Evolutionary conservation across 2,888 invertebrate genomes (phyloP), one percentile per base, ranked within the genome.

Genomic region (Pasiphila rectangulata): DNA sequence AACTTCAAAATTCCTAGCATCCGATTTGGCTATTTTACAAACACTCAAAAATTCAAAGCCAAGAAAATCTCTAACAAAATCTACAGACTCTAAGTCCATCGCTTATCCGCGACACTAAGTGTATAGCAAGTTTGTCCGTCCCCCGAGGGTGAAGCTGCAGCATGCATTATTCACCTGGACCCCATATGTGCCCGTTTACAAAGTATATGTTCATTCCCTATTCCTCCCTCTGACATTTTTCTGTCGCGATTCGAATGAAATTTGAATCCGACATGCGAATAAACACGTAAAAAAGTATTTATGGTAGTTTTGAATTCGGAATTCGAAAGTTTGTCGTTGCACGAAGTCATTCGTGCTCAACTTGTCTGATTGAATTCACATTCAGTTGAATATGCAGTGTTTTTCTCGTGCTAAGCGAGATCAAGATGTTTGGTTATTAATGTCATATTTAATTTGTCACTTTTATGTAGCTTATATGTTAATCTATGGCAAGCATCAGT

Each of bases 81-180:
- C 12, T 30, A 36, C 40, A 36, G 37, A 34, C 29, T 49, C 30
- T 12, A 34, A 41, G 49, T 27, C 30, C 46, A n/a, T 44, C 46
- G 49, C 43, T 57, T 56, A 54, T 50, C 47, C 44, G 27, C 40
- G 46, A 50, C 43, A 25, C 49, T 54, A 49, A 53, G 52, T 45
- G 50, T 41, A 46, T 44, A 51, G 39, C 35, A 30, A 58, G 51
- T 57, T 48, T 59, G 57, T 54, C 46, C 43, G 46, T 45, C 25
- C 48, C 46, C 40, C 43, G 41, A 36, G 39, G 39, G 44, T 45
- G 37, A 51, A 52, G 45, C 50, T 59, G 56, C 56, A 54, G 17
- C 54, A 61, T 67, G 59, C 57, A 67, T 67, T 62, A 67, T 67
- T 67, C 65, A 65, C 64, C 39, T 52, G 50, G 54, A 24, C 46